Base-by-base conservation (phyloP, 2,888 invertebrate genomes). In the Lasioglossum figueresi region DNA sequence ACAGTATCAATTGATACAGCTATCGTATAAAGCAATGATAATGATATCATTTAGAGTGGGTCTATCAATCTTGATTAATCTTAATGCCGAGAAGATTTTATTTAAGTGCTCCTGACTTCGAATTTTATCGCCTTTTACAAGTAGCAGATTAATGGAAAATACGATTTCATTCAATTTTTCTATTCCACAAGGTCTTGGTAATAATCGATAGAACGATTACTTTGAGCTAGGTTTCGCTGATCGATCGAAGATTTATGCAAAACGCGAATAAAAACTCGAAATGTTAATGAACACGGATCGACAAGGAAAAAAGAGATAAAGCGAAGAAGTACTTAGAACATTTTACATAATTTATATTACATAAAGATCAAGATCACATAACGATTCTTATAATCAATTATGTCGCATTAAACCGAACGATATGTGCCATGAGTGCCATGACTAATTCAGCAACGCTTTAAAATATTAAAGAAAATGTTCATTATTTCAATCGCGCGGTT, bases 211-310 rank as follows among this genome's bases (percentile, higher is more conserved):
- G 16, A 45, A 14, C 14, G 40, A 14, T 40, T 70, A 23, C n/a
- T 63, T 34, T 40, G n/a, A 3, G 6, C 45, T 34, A 45, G 43
- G 23, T 43, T 27, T 31, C 23, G 27, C 23, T 34, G 68, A 78
- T 74, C 27, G 71, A 74, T n/a, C 66, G 45, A 27, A 63, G 19
- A 75, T 31, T 63, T 76, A 79, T 72, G 71, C 16, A 66, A 79
- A 76, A 73, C 40, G 56, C 68, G 43, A 76, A 80, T 80, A 45
- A 37, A 68, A 59, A 59, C 27, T 59, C 14, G 1, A 27, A 27
- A 27, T n/a, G 27, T 59, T 27, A 27, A n/a, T 59, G 16, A 45
- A 5, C 45, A 45, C 16, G 4, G 4, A 45, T 45, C 16, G 45
- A 16, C 16, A 45, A 45, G 3, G 4, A 12, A 59, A 56, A 27